Base-by-base conservation (phyloP, 2,888 invertebrate genomes). In the Chaitophorus viminalis region DNA sequence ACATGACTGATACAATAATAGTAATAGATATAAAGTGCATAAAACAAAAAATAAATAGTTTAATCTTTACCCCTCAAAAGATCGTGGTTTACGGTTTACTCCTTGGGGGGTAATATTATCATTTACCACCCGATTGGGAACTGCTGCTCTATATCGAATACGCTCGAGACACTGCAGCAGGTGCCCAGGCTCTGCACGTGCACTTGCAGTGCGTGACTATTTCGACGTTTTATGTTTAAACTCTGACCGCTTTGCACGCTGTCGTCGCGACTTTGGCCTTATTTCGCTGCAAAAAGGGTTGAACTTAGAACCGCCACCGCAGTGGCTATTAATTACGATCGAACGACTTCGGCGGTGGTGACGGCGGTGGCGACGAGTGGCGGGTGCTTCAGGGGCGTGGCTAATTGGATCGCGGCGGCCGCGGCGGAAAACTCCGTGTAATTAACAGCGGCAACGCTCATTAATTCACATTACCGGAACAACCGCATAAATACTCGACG, bases 401-500 rank as follows among this genome's bases (percentile, higher is more conserved):
- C 52, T 70, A 85, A 70, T 78, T 70, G 52, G 70, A 46, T 31
- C n/a, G 65, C 39, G 65, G 25, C n/a, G 39, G 39, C 75, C n/a
- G 39, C 11, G 75, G 36, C 3, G 77, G 77, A 85, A 85, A 85
- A 85, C 46, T 70, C 36, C 68, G 33, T 52, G 77, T 85, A 85
- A 85, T 85, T 78, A 85, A 85, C 83, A 75, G 21, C 31, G 36
- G 70, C 65, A 31, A 52, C 52, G 77, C n/a, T 85, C 68, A 52
- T 85, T 85, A 78, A 85, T 85, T 85, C 77, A 52, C 76, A 78
- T 85, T 85, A 78, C 85, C 85, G 85, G 85, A 77, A 85, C 77
- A 33, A 78, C 68, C 77, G 52, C 72, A 52, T 85, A 78, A 52
- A 85, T 85, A 76, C 85, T 11, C 31, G 21, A 77, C 68, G 85